Evolutionary conservation across 2,113 vertebrate species (phyloP), one percentile per base, ranked within the genome.

Genomic region (Tragulus kanchil): DNA sequence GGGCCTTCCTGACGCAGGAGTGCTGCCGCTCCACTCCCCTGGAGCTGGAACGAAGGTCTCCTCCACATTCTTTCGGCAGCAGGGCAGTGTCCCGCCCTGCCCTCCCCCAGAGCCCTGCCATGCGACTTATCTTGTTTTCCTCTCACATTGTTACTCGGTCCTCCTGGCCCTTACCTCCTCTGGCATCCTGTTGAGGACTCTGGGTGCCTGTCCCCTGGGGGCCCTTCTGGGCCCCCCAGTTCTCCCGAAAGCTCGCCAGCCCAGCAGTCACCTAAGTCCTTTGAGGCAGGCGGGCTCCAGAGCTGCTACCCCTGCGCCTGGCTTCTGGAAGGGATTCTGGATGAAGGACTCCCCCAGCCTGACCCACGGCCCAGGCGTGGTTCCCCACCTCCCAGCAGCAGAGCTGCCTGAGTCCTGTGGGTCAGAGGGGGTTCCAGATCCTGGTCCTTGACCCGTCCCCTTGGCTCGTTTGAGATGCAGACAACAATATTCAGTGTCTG

Each of bases 41-140:
- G 36, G 36, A 36, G 36, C 36, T 36, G 36, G 36, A 36, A 36
- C 36, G 36, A 36, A 2, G 15, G n/a, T 25, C 85, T 45, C 26
- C 58, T 79, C 23, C 31, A 42, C 64, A 5, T 23, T 45, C 77
- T 42, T 54, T 19, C 50, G 52, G 13, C 59, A 1, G 42, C 1
- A 9, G 16, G 56, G 26, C 25, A 31, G 73, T 19, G 77, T 17
- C 45, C 64, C 0, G 12, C 52, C 54, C 54, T 36, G 1, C 31
- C 78, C 31, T 13, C 31, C 77, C 17, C 28, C n/a, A 5, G 31
- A 23, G 78, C 52, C 17, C 5, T 73, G 28, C 0, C 54, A 50
- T 83, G n/a, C 71, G 64, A n/a, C 15, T 84, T 95, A 81, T 94
- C 97, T 52, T 31, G 28, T 28, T 89, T 88, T 67, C 90, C 82